Evolutionary conservation across 1,140 invertebrate genomes (phyloP).

Genomic region (Ceratina calcarata): DNA sequence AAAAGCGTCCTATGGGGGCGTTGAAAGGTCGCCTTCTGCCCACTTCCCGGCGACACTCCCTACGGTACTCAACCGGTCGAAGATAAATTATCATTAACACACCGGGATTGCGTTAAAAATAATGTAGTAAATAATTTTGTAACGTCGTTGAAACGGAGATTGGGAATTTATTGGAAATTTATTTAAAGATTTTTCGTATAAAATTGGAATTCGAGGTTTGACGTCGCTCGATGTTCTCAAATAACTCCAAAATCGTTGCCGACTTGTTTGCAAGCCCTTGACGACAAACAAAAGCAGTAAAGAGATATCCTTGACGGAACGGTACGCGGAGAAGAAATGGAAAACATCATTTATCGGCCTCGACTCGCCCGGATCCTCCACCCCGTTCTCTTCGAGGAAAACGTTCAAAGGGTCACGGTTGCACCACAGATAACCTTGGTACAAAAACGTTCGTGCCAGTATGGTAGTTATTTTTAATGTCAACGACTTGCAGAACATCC

Average conservation of each 20-base stretch:
- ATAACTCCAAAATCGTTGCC: background rate
- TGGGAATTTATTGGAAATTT: slow-evolving; percentile 19
- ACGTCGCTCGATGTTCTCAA: background rate
- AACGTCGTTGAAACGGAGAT: background rate
- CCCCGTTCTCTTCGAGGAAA: slow-evolving; percentile 7
- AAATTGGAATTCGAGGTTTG: background rate
- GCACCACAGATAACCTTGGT: slow-evolving; percentile 28
- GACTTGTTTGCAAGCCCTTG: background rate
- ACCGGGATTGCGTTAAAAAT: too few relatives aligned
- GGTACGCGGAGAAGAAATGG: slow-evolving; percentile 15
- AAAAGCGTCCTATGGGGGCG: slow-evolving; percentile 22
- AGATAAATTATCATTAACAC: slow-evolving; percentile 15
- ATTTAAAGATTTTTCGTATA: background rate
- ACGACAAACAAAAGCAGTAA: slow-evolving; percentile 18
- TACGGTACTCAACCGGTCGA: background rate
- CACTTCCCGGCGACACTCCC: slow-evolving; percentile 22
- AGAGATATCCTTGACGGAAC: slow-evolving; percentile 38
- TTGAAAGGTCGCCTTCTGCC: slow-evolving; percentile 27
- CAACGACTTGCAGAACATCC: slow-evolving; percentile 54
- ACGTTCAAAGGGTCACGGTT: slow-evolving; percentile 45
- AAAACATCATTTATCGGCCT: slow-evolving; percentile 28
- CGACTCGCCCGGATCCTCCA: slow-evolving; percentile 20
- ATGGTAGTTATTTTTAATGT: slow-evolving; percentile 57
- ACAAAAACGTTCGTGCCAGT: slow-evolving; percentile 11
- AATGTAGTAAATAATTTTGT: too few relatives aligned